A percentile compares a stretch with the other conserved stretches of the same genome.
Evolutionary conservation across 2,113 vertebrate genomes (phyloP).

Genomic region (Psilopogon haemacephalus): DNA sequence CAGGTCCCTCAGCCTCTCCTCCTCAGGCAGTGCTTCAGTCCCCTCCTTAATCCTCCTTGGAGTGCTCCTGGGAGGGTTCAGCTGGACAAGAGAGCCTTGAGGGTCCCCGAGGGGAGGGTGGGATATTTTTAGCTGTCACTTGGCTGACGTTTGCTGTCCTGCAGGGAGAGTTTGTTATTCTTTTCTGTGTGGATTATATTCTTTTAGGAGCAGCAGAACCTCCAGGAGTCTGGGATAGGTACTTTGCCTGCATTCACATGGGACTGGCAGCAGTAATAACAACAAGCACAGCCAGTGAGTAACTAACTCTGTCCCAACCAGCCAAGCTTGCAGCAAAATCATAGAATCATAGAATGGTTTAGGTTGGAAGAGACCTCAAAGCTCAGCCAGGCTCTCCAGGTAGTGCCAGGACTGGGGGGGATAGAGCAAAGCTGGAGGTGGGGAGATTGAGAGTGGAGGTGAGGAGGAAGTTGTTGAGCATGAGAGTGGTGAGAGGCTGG

Average conservation of each 20-base stretch:
- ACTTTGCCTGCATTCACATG: constrained; percentile 56
- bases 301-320: neutral
- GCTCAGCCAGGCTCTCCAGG: no score
- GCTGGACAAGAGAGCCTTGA: constrained; percentile 17
- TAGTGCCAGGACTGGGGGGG: no score
- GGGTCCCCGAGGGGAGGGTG: constrained; percentile 32
- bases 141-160: constrained; percentile 58
- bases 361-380: no score
- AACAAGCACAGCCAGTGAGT: neutral
- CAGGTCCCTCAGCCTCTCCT: no score
- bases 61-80: constrained; percentile 2
- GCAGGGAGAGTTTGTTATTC: constrained; percentile 66
- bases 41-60: no score
- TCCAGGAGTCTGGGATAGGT: constrained; percentile 64
- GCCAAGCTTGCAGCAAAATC: neutral
- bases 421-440: no score
- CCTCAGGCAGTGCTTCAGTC: no score
- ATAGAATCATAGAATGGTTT: no score
- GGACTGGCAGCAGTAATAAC: constrained; percentile 36
- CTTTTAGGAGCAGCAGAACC: constrained; percentile 43
- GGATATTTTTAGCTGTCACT: constrained; percentile 62
- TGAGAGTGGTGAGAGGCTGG: no score
- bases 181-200: constrained; percentile 58
- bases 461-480: no score
- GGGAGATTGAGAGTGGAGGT: no score